Evolutionary conservation across 37 sponge, comb jelly and placozoan genomes (phyloP), one percentile per base, ranked within the genome.

Genomic region (Dysidea cf. avara): DNA sequence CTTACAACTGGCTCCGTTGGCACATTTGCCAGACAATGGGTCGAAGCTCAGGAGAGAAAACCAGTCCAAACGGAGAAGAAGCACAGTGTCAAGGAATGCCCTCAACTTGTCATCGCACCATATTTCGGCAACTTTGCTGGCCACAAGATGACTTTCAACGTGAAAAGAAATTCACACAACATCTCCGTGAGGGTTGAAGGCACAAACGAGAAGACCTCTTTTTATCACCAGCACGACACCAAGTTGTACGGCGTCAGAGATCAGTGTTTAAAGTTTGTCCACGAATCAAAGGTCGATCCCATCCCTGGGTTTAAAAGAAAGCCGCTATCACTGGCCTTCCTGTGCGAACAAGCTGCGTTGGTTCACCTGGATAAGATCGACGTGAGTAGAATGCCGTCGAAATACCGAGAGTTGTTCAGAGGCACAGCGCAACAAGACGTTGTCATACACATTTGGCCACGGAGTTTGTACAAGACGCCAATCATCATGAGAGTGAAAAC

Each of bases 61-160:
- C n/a, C n/a, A n/a, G n/a, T n/a, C n/a, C n/a, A n/a, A n/a, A 48
- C 46, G 9, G 67, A 26, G 46, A 21, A 5, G 47, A 24, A 48
- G 40, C 29, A 48, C 38, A 35, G 26, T 20, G 7, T 43, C 47
- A 39, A 43, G 47, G 16, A 43, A n/a, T n/a, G n/a, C n/a, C n/a
- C n/a, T n/a, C n/a, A 69, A 50, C 47, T 87, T 28, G 21, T 67
- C 0, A 62, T 81, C 16, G 61, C 18, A 28, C 87, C 87, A 9
- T 87, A 81, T 28, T 87, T 87, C 47, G 87, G 87, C 0, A 64
- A 28, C 28, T 81, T 80, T 55, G 74, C 87, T n/a, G 87, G 81
- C 1, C 66, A 75, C n/a, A 39, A 66, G 20, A 26, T 87, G 22
- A 69, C 65, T 0, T 87, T 87, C 40, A 60, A 73, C 51, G 7